phyloP scores from a whole-genome alignment of 2,113 vertebrate genomes.

The Hemiscyllium ocellatum region DNA sequence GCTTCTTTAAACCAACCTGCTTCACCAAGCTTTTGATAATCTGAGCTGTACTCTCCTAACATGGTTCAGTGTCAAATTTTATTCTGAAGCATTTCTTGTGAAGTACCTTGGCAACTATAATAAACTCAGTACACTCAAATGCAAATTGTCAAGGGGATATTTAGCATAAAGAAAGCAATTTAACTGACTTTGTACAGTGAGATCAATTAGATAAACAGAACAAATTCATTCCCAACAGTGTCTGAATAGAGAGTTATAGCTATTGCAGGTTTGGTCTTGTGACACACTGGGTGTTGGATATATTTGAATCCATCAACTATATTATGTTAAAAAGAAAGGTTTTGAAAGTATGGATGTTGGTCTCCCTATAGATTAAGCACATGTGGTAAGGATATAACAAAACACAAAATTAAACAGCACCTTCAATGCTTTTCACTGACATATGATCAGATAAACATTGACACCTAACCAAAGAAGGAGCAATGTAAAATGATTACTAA shows the following conservation, averaged over 20 bases:
- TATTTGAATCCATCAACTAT: not conserved
- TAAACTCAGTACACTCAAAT: not conserved
- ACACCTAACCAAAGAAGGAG: not conserved
- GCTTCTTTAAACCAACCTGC: too few species aligned
- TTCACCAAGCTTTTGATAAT: too few species aligned
- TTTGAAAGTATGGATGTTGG: not conserved
- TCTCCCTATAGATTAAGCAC: not conserved
- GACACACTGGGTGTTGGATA: not conserved
- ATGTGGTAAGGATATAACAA: not conserved
- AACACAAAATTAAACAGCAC: not conserved
- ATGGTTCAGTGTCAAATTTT: not conserved
- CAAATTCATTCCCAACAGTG: not conserved
- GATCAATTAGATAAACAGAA: not conserved
- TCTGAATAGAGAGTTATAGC: not conserved
- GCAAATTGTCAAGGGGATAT: not conserved
- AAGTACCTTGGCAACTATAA: not conserved
- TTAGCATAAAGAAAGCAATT: not conserved
- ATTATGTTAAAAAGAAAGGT: not conserved
- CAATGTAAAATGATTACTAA: not conserved
- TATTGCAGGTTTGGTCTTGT: not conserved
- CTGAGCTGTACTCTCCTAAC: not conserved
- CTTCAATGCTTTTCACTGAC: not conserved
- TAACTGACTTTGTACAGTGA: not conserved
- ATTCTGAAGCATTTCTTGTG: not conserved
- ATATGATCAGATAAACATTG: not conserved